Evolutionary conservation across 2,888 invertebrate species (phyloP), one percentile per base, ranked within the genome.

Genomic region (Yponomeuta plumbellus): DNA sequence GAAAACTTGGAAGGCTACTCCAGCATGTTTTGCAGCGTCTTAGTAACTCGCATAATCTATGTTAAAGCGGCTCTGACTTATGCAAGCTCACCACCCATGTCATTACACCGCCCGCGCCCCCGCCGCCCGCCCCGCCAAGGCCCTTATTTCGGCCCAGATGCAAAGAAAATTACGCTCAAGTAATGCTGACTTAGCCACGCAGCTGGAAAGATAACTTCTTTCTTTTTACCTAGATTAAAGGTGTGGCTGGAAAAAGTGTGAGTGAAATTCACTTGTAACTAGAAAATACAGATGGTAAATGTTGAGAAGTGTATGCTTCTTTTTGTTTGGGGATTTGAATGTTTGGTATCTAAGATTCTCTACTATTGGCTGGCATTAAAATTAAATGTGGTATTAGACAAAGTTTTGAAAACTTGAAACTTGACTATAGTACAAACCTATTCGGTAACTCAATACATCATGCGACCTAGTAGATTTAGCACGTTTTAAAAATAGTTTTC

Each of bases 121-220:
- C 63, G 64, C 57, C 65, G 23, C 20, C 21, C 56, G 61, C 64
- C 64, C 21, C 59, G 13, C 59, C 34, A 61, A 78, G 80, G 79
- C 80, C 76, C 81, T 76, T 83, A 79, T 80, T 83, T 85, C 82
- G 77, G 78, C 75, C 76, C 75, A 74, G 78, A 86, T 86, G 84
- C 82, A 86, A 88, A 88, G 86, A 84, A 85, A 84, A 85, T 87
- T 85, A 83, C 79, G 80, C 80, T 83, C 74, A 79, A 86, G 81
- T 86, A 86, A 83, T 75, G 83, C 83, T 82, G 85, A 86, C 84
- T 84, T 79, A 72, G 76, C 78, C 77, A 80, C 78, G 78, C 75
- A 77, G 80, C 76, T 75, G 76, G 73, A 76, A 77, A 79, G 79
- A 79, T 52, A 52, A 52, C 17, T 52, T 52, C 44, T 83, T 78